Conservation (phyloP, 2,113 vertebrate species). For the Morphnarchus princeps region DNA sequence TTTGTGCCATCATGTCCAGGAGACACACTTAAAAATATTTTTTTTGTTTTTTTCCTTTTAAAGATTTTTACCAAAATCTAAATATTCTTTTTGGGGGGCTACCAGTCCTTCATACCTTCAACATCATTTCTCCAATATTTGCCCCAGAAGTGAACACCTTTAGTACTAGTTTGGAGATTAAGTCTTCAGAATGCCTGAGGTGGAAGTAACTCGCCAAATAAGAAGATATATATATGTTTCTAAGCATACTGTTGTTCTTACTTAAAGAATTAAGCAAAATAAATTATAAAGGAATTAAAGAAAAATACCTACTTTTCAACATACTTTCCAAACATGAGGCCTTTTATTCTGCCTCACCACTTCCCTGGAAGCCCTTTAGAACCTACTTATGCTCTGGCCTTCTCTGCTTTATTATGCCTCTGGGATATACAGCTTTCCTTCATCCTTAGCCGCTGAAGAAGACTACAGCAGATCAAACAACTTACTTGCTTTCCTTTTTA, state of each 20-base stretch:
- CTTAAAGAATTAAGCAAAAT: neutral
- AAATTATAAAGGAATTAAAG: neutral
- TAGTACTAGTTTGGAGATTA: neutral
- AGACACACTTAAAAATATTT: neutral
- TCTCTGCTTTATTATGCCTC: neutral
- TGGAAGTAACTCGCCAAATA: neutral
- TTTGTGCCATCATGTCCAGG: neutral
- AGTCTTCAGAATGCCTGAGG: neutral
- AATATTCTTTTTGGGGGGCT: neutral
- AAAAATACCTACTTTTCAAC: neutral
- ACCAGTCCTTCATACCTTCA: neutral
- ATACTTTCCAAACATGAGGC: neutral
- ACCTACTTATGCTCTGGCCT: neutral
- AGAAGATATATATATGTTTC: neutral
- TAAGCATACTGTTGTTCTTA: neutral
- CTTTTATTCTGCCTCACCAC: neutral
- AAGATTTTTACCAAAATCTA: neutral
- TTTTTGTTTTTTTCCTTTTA: neutral
- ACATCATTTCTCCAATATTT: neutral
- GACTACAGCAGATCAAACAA: slow-evolving; percentile 29
- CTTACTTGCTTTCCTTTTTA: neutral
- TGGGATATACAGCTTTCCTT: neutral
- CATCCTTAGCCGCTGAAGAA: neutral
- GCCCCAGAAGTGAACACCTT: neutral
- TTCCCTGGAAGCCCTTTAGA: neutral